phyloP scores from a whole-genome alignment of 2,888 invertebrate species.

The Luperina testacea region DNA sequence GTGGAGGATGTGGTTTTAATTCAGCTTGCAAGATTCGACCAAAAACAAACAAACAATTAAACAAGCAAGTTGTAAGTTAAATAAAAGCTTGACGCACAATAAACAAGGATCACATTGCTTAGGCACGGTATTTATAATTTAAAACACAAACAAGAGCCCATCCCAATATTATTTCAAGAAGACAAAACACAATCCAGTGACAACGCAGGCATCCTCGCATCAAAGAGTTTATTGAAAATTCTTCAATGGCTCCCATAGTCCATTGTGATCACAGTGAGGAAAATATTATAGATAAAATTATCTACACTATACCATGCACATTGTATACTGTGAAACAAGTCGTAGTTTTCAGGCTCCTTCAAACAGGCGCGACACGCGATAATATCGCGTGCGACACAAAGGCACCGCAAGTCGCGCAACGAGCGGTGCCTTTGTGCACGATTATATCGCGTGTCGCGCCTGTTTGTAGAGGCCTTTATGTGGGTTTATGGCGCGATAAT shows the following conservation, averaged over 20 bases:
- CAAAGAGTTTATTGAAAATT: slow-evolving; percentile 44
- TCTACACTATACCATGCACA: neutral
- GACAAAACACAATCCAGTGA: slow-evolving; percentile 9
- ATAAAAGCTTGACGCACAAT: neutral
- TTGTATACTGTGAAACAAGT: neutral
- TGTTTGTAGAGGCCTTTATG: neutral
- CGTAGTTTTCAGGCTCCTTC: neutral
- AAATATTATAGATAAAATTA: slow-evolving; percentile 20
- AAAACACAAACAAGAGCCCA: slow-evolving; percentile 4
- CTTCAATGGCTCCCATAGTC: slow-evolving; percentile 30
- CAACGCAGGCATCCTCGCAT: slow-evolving; percentile 18
- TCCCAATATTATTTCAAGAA: slow-evolving; percentile 13
- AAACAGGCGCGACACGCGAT: no score
- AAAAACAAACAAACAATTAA: no score
- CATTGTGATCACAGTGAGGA: slow-evolving; percentile 23
- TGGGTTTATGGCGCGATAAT: slow-evolving; percentile 29
- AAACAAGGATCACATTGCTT: neutral
- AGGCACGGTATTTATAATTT: neutral
- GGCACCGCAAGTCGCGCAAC: no score
- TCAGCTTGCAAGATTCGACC: no score
- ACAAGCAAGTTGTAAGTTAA: no score
- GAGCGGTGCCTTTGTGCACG: no score
- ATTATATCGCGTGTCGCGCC: no score
- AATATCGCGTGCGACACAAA: no score
- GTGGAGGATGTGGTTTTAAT: no score